Evolutionary conservation across 2,888 invertebrate genomes (phyloP), one percentile per base, ranked within the genome.

Genomic region (Chymomyza amoena): DNA sequence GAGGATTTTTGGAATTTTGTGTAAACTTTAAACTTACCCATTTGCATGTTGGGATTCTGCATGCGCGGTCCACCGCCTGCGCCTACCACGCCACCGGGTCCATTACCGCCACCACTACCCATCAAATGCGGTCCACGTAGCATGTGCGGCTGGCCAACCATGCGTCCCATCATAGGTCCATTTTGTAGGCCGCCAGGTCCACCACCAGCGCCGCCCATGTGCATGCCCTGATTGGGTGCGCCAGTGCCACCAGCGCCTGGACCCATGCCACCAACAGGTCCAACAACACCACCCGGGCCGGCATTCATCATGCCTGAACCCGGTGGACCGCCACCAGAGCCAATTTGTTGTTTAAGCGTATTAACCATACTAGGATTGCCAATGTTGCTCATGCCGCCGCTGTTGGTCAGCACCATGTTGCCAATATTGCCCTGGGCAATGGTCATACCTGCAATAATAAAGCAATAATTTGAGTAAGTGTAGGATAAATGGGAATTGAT

Each of bases 321-420:
- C 2, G 57, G 20, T 28, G 57, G 57, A 57, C 57, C 57, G 66
- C 93, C 93, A 4, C 88, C 87, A 20, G 93, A 93, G 54, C 93
- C 93, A 78, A 95, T 90, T 90, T 95, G 96, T 90, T 96, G 96
- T 90, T 95, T 96, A 70, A 95, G 93, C 87, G 94, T 95, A 91
- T 96, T 96, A 61, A 96, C 94, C 84, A 95, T 93, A 94, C 96
- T 95, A 3, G 88, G 84, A 64, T 70, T 70, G 6, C 83, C 79
- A 7, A 89, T 80, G 73, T 79, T 78, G 59, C 93, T 93, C 75
- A 93, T 93, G 87, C 95, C 94, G 72, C 93, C 93, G 89, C 94
- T 95, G 89, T 96, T 96, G 28, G 96, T 96, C 93, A 96, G 96
- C 83, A 96, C 96, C 95, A 96, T 95, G 88, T 95, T 95, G 61